Percentiles rank a stretch among this genome's conserved stretches.
phyloP scores from a whole-genome alignment of 2,888 invertebrate genomes.

The Drosophila prostipennis region DNA sequence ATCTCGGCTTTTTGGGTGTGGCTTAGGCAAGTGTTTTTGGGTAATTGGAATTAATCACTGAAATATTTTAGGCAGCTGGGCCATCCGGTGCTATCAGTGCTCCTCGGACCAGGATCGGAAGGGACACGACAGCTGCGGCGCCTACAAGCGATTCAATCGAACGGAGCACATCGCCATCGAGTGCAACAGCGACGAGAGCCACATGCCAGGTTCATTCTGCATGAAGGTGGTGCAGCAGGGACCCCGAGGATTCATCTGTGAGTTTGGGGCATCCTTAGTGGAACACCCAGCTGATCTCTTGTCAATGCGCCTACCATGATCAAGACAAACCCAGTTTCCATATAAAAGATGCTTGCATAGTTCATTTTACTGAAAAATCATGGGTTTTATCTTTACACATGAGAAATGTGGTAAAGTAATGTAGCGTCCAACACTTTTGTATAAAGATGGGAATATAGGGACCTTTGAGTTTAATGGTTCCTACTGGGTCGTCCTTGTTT shows the following conservation, averaged over 20 bases:
- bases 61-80: slow-evolving; percentile 76
- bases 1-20: slow-evolving; percentile 59
- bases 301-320: not conserved
- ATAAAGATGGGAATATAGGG: no score
- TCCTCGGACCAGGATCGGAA: slow-evolving; percentile 93
- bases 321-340: not conserved
- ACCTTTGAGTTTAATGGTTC: no score
- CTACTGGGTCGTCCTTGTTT: no score
- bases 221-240: slow-evolving; percentile 97
- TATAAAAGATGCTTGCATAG: no score
- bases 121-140: slow-evolving; percentile 93
- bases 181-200: slow-evolving; percentile 96
- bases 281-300: no score
- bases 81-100: slow-evolving; percentile 97
- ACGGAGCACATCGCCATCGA: slow-evolving; percentile 95
- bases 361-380: no score
- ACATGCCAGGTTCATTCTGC: slow-evolving; percentile 97
- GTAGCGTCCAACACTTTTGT: no score
- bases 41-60: slow-evolving; percentile 26
- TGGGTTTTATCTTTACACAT: no score
- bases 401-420: no score
- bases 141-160: slow-evolving; percentile 93
- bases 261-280: not conserved
- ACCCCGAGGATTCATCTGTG: slow-evolving; percentile 97
- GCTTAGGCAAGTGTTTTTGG: slow-evolving; percentile 47